Conservation (phyloP, 2,888 invertebrate species). For the Drosophila atroscutellata region DNA sequence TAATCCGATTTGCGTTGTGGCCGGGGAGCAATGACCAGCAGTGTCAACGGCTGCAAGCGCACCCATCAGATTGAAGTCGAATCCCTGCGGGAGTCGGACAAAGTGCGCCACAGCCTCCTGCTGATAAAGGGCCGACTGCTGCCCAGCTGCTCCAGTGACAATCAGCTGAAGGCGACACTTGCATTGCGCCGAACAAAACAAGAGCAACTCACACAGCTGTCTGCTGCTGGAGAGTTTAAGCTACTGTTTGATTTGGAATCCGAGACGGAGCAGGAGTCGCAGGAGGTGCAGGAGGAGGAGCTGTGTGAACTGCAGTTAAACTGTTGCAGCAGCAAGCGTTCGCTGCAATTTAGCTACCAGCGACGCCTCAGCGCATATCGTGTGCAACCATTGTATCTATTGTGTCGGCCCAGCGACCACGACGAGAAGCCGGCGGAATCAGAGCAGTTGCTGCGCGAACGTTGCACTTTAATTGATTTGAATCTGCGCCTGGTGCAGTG, state of each 20-base stretch:
- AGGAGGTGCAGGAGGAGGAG: not conserved
- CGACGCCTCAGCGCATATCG: conserved; percentile 54
- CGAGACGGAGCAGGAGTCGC: not conserved
- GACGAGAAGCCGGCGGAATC: conserved; percentile 85
- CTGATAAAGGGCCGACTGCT: conserved; percentile 81
- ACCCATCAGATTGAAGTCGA: conserved; percentile 69
- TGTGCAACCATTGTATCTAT: conserved; percentile 91
- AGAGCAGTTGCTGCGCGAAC: conserved; percentile 85
- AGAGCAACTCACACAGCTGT: conserved; percentile 55
- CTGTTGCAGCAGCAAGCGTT: conserved; percentile 62
- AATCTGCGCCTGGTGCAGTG: conserved; percentile 93
- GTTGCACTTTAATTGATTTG: conserved; percentile 90
- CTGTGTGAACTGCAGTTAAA: conserved; percentile 46
- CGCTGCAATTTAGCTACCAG: conserved; percentile 58
- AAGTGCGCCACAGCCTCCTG: conserved; percentile 78
- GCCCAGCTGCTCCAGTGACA: conserved; percentile 62
- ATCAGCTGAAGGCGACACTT: conserved; percentile 62
- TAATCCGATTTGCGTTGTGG: conserved; percentile 2
- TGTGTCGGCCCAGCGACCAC: conserved; percentile 91
- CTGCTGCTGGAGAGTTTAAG: conserved; percentile 79
- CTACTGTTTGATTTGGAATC: conserved; percentile 72
- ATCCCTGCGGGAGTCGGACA: conserved; percentile 74
- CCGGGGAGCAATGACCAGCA: conserved; percentile 66
- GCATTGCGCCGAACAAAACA: conserved; percentile 12
- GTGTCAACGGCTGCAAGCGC: conserved; percentile 60